A percentile compares a stretch with the other conserved stretches of the same genome.
Conservation (phyloP, 2,797 vertebrate species). For the Leptatherina wallacei region DNA sequence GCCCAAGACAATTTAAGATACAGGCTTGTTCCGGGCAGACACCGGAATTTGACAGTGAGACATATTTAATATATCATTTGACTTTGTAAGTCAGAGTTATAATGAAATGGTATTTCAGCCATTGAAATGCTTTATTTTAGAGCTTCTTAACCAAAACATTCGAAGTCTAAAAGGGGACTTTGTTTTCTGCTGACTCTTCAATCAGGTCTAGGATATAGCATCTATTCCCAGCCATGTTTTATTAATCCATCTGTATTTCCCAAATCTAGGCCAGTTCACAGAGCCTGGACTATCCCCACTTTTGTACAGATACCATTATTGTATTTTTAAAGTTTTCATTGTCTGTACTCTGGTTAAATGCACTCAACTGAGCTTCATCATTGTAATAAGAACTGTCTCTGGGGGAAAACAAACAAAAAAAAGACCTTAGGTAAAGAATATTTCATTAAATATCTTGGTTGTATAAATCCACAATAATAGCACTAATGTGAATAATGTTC, state of each 20-base stretch:
- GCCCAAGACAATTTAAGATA: slow-evolving; percentile 46
- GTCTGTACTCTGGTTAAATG: slow-evolving; percentile 44
- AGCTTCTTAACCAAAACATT: slow-evolving; percentile 22
- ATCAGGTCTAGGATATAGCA: slow-evolving; percentile 53
- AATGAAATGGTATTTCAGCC: slow-evolving; percentile 9
- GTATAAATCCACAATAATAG: slow-evolving; percentile 9
- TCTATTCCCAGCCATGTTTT: slow-evolving; percentile 68
- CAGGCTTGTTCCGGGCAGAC: slow-evolving; percentile 18
- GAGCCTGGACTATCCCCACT: slow-evolving; percentile 48
- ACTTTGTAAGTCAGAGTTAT: slow-evolving; percentile 8
- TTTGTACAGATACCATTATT: slow-evolving; percentile 51
- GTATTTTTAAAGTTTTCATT: slow-evolving; percentile 16
- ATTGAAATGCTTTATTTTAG: slow-evolving; percentile 17
- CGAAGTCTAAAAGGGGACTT: slow-evolving; percentile 30
- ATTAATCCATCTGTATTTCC: slow-evolving; percentile 66
- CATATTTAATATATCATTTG: slow-evolving; percentile 32
- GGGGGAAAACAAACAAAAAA: not conserved
- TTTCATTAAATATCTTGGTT: slow-evolving; percentile 1
- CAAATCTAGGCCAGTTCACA: slow-evolving; percentile 72
- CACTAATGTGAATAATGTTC: slow-evolving; percentile 20
- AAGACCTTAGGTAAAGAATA: not conserved
- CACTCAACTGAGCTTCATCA: slow-evolving; percentile 25
- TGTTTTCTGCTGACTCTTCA: slow-evolving; percentile 47
- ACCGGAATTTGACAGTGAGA: slow-evolving; percentile 5
- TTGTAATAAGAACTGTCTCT: slow-evolving; percentile 18